Conservation (phyloP, 2,113 vertebrate species). For the Lepisosteus osseus region DNA sequence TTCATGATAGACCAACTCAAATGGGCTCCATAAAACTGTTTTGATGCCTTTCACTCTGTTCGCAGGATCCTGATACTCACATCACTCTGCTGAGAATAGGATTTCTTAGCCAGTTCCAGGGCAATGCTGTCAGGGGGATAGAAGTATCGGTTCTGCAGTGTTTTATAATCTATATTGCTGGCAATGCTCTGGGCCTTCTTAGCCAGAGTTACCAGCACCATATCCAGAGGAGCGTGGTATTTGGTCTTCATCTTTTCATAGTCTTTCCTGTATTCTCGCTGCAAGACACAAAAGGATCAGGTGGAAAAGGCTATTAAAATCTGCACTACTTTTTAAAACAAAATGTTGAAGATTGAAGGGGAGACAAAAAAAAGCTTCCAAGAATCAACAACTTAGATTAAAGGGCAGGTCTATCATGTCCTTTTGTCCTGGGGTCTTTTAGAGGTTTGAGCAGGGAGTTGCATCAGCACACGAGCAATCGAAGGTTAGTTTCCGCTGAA, state of each 20-base stretch:
- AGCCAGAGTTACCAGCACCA: conserved; percentile 80
- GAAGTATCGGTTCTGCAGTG: conserved; percentile 62
- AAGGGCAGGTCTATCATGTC: too few relatives aligned
- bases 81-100: conserved; percentile 78
- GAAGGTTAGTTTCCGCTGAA: too few relatives aligned
- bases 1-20: too few relatives aligned
- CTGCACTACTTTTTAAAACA: background rate
- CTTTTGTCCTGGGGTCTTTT: too few relatives aligned
- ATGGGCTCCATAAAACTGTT: too few relatives aligned
- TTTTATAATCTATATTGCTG: conserved; percentile 77
- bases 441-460: too few relatives aligned
- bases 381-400: too few relatives aligned
- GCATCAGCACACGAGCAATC: too few relatives aligned
- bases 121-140: conserved; percentile 73
- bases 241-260: conserved; percentile 85
- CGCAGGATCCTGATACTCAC: conserved; percentile 54
- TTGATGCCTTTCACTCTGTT: too few relatives aligned
- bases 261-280: conserved; percentile 85
- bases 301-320: background rate
- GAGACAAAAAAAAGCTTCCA: background rate
- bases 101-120: conserved; percentile 78
- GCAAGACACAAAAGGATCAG: conserved; percentile 26
- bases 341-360: background rate
- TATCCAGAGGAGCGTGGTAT: conserved; percentile 81
- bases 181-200: conserved; percentile 82